A percentile compares a stretch with the other conserved stretches of the same genome.
Evolutionary conservation across 2,797 vertebrate species (phyloP).

Genomic region (Oreortyx pictus): DNA sequence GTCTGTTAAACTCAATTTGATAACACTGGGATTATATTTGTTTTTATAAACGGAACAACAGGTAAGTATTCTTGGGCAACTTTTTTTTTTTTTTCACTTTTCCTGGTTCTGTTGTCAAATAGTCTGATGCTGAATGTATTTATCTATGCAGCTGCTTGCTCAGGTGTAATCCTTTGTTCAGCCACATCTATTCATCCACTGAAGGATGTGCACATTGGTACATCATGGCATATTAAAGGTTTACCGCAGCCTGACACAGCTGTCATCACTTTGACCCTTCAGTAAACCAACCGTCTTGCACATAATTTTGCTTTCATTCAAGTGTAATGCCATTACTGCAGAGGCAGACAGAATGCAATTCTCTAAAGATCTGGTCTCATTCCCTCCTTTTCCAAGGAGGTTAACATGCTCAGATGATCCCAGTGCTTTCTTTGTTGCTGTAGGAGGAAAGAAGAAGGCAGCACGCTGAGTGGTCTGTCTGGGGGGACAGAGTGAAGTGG

Average conservation of each 20-base stretch:
- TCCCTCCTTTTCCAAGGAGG: conserved; percentile 48
- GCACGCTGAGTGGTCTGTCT: neutral
- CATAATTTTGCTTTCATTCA: conserved; percentile 58
- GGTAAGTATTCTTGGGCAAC: neutral
- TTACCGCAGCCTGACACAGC: conserved; percentile 28
- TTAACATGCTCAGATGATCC: conserved; percentile 59
- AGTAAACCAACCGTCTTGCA: conserved; percentile 56
- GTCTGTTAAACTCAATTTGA: neutral
- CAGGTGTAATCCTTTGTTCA: conserved; percentile 55
- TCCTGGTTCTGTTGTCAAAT: neutral
- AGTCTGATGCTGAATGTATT: neutral
- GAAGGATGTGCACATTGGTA: conserved; percentile 49
- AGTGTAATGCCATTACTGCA: conserved; percentile 23
- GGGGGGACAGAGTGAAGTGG: neutral
- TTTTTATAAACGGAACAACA: neutral
- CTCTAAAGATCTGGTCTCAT: conserved; percentile 37
- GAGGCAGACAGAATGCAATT: conserved; percentile 55
- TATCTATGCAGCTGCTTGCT: conserved; percentile 9
- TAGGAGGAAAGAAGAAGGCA: neutral
- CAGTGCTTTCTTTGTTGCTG: neutral
- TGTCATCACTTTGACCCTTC: conserved; percentile 60
- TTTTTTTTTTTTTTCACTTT: neutral
- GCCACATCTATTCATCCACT: conserved; percentile 33
- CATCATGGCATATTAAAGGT: conserved; percentile 48
- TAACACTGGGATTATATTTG: neutral